Percentiles rank a stretch among this genome's conserved stretches.
These are phyloP conservation scores for Morpho achilles DNA, from an alignment of 2,888 invertebrate genomes.

Conservation along the genomic window DNA sequence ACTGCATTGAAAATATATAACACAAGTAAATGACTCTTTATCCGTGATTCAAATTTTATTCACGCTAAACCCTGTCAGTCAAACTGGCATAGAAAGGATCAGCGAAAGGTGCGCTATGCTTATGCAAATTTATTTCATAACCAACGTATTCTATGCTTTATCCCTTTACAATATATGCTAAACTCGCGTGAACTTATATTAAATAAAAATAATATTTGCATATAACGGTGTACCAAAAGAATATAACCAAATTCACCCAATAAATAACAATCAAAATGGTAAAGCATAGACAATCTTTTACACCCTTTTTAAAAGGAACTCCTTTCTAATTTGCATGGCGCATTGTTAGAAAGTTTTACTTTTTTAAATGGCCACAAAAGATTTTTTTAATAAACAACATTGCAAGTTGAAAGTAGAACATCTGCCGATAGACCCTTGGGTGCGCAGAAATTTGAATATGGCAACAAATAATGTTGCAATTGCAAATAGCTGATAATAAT, in stretches of 20 bases:
- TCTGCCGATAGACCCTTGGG: slow-evolving; percentile 53
- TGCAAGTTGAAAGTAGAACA: slow-evolving; percentile 67
- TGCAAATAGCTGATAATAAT: slow-evolving; percentile 8
- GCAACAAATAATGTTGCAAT: slow-evolving; percentile 20
- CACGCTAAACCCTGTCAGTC: slow-evolving; percentile 59
- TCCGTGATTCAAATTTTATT: slow-evolving; percentile 41
- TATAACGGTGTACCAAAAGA: slow-evolving; percentile 34
- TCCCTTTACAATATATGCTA: slow-evolving; percentile 31
- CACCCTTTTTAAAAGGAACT: slow-evolving; percentile 33
- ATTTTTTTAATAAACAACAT: slow-evolving; percentile 73
- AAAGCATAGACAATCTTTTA: slow-evolving; percentile 31
- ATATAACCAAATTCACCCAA: slow-evolving; percentile 34
- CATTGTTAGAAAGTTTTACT: slow-evolving; percentile 70
- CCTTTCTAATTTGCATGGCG: slow-evolving; percentile 74
- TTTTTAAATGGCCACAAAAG: slow-evolving; percentile 75
- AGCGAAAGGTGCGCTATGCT: slow-evolving; percentile 68
- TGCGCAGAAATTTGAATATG: slow-evolving; percentile 40
- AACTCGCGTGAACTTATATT: slow-evolving; percentile 17
- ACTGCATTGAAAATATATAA: slow-evolving; percentile 22
- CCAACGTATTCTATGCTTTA: slow-evolving; percentile 36
- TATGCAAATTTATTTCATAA: slow-evolving; percentile 67
- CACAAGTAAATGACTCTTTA: slow-evolving; percentile 36
- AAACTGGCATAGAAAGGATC: slow-evolving; percentile 70
- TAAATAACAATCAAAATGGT: slow-evolving; percentile 44
- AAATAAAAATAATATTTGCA: slow-evolving; percentile 52